Conservation (phyloP, 2,113 vertebrate genomes). For the Elachura formosa region DNA sequence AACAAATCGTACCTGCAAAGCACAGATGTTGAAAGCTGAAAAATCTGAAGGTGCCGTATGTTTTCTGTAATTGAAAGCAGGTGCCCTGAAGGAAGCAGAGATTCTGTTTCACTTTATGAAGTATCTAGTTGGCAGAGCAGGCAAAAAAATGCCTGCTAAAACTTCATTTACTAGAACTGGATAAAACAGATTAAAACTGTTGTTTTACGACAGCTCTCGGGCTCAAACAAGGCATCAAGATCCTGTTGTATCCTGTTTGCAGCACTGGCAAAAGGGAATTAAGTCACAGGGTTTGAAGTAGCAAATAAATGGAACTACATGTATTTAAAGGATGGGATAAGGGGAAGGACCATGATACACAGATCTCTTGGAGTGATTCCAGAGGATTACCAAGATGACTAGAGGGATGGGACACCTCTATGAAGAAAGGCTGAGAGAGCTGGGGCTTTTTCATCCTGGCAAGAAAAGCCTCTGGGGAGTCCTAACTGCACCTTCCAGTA, state of each 20-base stretch:
- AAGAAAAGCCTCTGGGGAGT: not conserved
- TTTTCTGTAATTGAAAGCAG: constrained; percentile 60
- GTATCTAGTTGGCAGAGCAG: constrained; percentile 44
- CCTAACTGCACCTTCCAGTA: not conserved
- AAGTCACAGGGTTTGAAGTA: not conserved
- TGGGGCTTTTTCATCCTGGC: not conserved
- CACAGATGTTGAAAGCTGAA: constrained; percentile 58
- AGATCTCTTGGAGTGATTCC: not conserved
- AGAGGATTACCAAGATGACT: not conserved
- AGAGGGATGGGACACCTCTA: not conserved
- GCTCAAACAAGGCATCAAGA: not conserved
- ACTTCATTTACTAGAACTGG: not conserved
- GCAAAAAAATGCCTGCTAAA: constrained; percentile 34
- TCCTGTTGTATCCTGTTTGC: not conserved
- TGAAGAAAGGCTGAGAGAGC: not conserved
- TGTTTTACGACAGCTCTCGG: not conserved
- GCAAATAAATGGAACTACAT: not conserved
- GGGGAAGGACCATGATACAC: not conserved
- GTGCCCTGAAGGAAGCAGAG: constrained; percentile 59
- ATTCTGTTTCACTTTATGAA: constrained; percentile 51
- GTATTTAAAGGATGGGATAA: not conserved
- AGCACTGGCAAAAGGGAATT: not conserved
- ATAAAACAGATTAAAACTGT: constrained; percentile 23
- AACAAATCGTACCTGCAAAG: constrained; percentile 55
- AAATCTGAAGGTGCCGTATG: constrained; percentile 54